Evolutionary conservation across 2,113 vertebrate genomes (phyloP), one percentile per base, ranked within the genome.

Genomic region (Hepsetus odoe): DNA sequence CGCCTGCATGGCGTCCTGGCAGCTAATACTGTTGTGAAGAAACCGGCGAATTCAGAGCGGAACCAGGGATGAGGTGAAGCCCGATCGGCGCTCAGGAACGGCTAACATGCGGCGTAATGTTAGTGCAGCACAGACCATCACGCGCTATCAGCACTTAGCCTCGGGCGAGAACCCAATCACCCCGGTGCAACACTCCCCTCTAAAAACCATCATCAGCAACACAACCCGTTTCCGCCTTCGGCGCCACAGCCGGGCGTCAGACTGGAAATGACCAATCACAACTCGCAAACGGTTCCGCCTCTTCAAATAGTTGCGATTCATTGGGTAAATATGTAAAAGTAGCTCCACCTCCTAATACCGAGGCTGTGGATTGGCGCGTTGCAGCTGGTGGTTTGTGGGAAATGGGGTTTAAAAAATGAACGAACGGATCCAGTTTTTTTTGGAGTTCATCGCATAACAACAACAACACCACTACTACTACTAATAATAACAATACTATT

Each of bases 1-100:
- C 0, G 87, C 76, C 51, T 90, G 87, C 92, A 93, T 91, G 4
- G 46, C 77, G 56, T 72, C 44, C 11, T 16, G 64, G 77, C 49
- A 67, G 51, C 53, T 67, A 8, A 58, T 79, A 72, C 0, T 81
- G 40, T n/a, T 53, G 32, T n/a, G 2, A 10, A 20, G 18, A 49
- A 49, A 20, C 46, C 14, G 46, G 46, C 14, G 26, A 32, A 26
- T 32, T 7, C 4, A 5, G 28, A 32, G 14, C 9, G 18, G 46
- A 49, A 49, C 18, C 18, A 49, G 20, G 2, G 3, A 9, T 1
- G 30, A 33, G 30, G 16, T 16, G 33, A 62, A 62, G 59, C 20
- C 16, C 59, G 30, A 13, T 16, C 14, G 9, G 30, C n/a, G 8
- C 59, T 0, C 59, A 16, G 14, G 14, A 33, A 4, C 1, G 33